Base-by-base conservation (phyloP, 2,113 vertebrate species). In the Malurus alboscapulatus region DNA sequence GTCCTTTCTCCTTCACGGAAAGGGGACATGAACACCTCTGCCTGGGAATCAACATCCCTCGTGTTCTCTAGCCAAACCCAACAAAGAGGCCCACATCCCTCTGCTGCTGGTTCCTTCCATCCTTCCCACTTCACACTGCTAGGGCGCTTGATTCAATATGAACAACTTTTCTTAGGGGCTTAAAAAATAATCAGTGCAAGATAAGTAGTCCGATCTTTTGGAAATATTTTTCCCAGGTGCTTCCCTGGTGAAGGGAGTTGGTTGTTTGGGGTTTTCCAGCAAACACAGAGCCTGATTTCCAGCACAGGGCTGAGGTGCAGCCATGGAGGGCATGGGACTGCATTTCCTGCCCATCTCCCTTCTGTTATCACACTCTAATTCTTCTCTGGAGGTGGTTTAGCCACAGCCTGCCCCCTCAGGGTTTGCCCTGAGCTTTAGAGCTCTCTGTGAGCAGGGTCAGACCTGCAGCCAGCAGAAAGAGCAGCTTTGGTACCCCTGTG, bases 291-390 rank as follows among this genome's bases (percentile, higher is more conserved):
- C 10, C n/a, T 25, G 12, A 25, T 58, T 54, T 36, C 20, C 45
- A 54, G 81, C 3, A 8, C 11, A 3, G 36, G 26, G 38, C 44
- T 22, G 26, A 45, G 74, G 74, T 0, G 0, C 2, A 12, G 29
- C 10, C 2, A 9, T 9, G 53, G 66, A 25, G 14, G 14, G 21
- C 1, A 0, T 0, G 5, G 65, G 40, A 17, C 29, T 34, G 7
- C 27, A 51, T n/a, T 24, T n/a, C 76, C 44, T 1, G 1, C 25
- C 21, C 30, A n/a, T 29, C 38, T 42, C 25, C 21, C 24, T 55
- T 78, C 27, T 25, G 4, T 48, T 55, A n/a, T 6, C 9, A 4
- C 0, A 0, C 5, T 20, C 1, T 29, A 0, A 12, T 58, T 51
- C 8, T 47, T 69, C 51, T 74, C 34, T 55, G 36, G 34, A 59